A percentile compares a stretch with the other conserved stretches of the same genome.
These are phyloP conservation scores for Tarsius wallacei DNA, from an alignment of 2,797 vertebrate genomes.

Conservation along the genomic window DNA sequence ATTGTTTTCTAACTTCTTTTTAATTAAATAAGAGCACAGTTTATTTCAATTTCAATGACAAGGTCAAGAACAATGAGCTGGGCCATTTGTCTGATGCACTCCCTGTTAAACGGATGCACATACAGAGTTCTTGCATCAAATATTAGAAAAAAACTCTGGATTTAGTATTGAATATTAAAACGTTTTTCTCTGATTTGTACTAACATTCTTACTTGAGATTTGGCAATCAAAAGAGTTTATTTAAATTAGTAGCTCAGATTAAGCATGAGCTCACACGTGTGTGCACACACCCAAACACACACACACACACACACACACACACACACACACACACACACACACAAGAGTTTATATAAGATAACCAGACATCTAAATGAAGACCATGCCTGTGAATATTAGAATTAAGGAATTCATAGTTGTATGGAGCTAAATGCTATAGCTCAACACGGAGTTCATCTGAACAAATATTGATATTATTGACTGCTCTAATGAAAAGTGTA, in stretches of 20 bases:
- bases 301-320: neutral
- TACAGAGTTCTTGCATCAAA: neutral
- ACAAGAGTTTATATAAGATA: neutral
- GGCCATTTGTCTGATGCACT: constrained; percentile 7
- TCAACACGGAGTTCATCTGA: neutral
- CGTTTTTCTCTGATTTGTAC: neutral
- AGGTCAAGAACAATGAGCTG: neutral
- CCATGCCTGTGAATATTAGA: neutral
- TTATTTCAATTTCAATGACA: constrained; percentile 62
- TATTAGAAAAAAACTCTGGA: neutral
- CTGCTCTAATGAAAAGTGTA: neutral
- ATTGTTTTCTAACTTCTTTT: neutral
- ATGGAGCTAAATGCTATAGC: neutral
- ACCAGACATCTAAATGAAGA: neutral
- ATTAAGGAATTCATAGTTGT: neutral
- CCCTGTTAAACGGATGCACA: neutral
- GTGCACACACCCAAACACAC: neutral
- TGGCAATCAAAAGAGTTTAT: neutral
- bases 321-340: no score
- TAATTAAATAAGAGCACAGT: constrained; percentile 72
- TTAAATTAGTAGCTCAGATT: neutral
- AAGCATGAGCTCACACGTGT: neutral
- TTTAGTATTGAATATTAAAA: neutral
- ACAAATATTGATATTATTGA: neutral
- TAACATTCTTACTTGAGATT: neutral